A percentile compares a stretch with the other conserved stretches of the same genome.
Conservation (phyloP, 1,140 invertebrate species). For the Chymomyza costata region DNA sequence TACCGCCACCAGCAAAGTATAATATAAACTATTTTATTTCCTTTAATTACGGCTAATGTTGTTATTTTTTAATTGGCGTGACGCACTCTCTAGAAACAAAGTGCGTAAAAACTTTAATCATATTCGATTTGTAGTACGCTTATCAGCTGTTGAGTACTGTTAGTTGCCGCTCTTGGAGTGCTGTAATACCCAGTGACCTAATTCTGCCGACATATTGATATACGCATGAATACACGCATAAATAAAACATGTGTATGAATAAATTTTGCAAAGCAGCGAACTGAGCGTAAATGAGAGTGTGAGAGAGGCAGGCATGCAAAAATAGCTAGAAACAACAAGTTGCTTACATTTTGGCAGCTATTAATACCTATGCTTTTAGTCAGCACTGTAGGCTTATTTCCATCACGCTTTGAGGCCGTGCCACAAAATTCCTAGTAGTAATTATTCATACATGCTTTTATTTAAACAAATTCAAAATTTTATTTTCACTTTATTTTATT, state of each 20-base stretch:
- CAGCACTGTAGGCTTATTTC: too few relatives aligned
- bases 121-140: slow-evolving; percentile 4
- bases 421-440: slow-evolving; percentile 1
- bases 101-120: slow-evolving; percentile 2
- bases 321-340: too few relatives aligned
- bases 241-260: too few relatives aligned
- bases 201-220: too few relatives aligned
- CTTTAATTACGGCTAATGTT: too few relatives aligned
- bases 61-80: slow-evolving; percentile 21
- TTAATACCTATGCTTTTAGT: too few relatives aligned
- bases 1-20: slow-evolving; percentile 35
- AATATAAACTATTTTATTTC: slow-evolving; percentile 29
- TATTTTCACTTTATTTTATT: too few relatives aligned
- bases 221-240: too few relatives aligned
- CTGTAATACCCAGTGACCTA: slow-evolving; percentile 1
- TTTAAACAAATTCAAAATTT: slow-evolving; percentile 26
- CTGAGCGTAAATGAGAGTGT: too few relatives aligned
- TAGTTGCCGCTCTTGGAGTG: slow-evolving; percentile 12
- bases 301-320: too few relatives aligned
- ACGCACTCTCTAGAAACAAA: slow-evolving; percentile 23
- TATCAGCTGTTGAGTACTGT: background rate
- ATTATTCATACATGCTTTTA: slow-evolving; percentile 27
- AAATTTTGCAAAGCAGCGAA: too few relatives aligned
- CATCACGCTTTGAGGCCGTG: slow-evolving; percentile 37
- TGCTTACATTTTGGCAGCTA: too few relatives aligned